Evolutionary conservation across 2,888 invertebrate genomes (phyloP), one percentile per base, ranked within the genome.

Genomic region (Epistrophella euchroma): DNA sequence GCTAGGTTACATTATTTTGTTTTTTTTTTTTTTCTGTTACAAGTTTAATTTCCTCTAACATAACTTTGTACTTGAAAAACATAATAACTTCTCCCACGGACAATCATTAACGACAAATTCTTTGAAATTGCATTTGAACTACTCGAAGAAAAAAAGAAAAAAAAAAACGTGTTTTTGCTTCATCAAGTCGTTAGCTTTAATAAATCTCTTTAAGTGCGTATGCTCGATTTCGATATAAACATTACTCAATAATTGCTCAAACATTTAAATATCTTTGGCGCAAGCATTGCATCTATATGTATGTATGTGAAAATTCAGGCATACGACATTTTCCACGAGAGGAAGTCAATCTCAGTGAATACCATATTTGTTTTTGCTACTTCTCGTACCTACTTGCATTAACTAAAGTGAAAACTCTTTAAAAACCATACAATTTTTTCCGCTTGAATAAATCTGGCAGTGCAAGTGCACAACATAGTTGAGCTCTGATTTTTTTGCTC

Each of bases 221-320:
- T 25, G 56, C 64, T 74, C 40, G 71, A 79, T 58, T 84, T 70
- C 64, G 43, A 66, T 66, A 75, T 71, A 70, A 84, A 37, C 80
- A 85, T 85, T 85, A 72, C 84, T 80, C 76, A 80, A 85, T 85
- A 85, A 85, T 76, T 80, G 76, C 60, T 56, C 55, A 60, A 62
- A 50, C 75, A 80, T 66, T 82, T 66, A 22, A 79, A 74, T 74
- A 70, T 70, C 62, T 45, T 62, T 47, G 32, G 45, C 9, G 32
- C 25, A 45, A 58, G 66, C 70, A 50, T 56, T 50, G 25, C 4
- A 32, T 9, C 6, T 32, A 32, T 28, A 28, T 32, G 7, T 25
- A 4, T 70, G 47, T 70, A 28, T 66, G 37, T 55, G 58, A 68
- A 84, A 66, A 72, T 55, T 55, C 68, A 52, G 45, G 55, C 79